These are phyloP conservation scores for Oeneis ivallda DNA, from an alignment of 2,888 invertebrate genomes.

Conservation along the genomic window DNA sequence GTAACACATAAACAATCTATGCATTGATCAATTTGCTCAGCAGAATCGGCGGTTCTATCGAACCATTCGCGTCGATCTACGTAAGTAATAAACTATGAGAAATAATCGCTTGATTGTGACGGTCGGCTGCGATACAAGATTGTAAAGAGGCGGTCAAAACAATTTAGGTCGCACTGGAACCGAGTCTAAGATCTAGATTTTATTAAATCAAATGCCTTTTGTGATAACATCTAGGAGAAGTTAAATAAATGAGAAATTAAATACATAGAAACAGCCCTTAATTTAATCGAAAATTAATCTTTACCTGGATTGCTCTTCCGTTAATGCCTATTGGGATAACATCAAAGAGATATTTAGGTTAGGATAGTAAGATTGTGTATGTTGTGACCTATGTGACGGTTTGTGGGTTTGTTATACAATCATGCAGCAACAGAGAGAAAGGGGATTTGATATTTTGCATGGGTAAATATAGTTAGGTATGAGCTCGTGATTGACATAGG, in stretches of 20 bases:
- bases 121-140: slow-evolving; percentile 50
- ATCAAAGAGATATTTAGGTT: no score
- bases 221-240: slow-evolving; percentile 31
- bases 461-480: no score
- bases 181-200: slow-evolving; percentile 34
- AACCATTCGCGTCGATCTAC: not conserved
- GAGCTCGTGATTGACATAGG: no score
- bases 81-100: slow-evolving; percentile 51
- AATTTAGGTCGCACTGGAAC: slow-evolving; percentile 34
- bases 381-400: no score
- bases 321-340: no score
- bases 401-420: no score
- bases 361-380: no score
- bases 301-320: no score
- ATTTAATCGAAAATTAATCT: no score
- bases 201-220: slow-evolving; percentile 35
- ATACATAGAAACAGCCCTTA: not conserved
- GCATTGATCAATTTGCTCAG: not conserved
- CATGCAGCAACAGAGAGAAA: no score
- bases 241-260: slow-evolving; percentile 24
- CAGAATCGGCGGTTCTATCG: not conserved
- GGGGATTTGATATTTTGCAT: no score
- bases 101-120: slow-evolving; percentile 60
- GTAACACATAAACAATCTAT: no score
- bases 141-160: slow-evolving; percentile 49